These are phyloP conservation scores for Spisula solida DNA, from an alignment of 2,888 invertebrate species.

Conservation along the genomic window DNA sequence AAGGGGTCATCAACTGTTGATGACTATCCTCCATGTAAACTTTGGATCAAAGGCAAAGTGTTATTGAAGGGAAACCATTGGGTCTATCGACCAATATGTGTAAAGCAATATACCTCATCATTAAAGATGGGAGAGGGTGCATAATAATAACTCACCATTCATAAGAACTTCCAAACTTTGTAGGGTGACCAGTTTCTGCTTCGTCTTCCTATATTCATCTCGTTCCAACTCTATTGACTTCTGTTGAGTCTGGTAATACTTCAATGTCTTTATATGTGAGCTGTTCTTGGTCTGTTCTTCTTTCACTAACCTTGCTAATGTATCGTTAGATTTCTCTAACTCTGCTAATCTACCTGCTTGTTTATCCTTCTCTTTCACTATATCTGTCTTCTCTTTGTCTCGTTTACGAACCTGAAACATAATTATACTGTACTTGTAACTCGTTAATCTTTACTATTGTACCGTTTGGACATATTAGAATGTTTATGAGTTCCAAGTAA, in stretches of 20 bases:
- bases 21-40: no score
- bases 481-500: no score
- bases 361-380: conserved; percentile 60
- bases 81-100: no score
- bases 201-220: conserved; percentile 76
- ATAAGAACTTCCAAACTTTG: conserved; percentile 80
- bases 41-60: no score
- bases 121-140: not conserved
- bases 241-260: conserved; percentile 77
- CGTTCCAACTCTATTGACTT: conserved; percentile 73
- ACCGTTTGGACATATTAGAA: no score
- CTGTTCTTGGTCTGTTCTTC: conserved; percentile 73
- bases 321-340: conserved; percentile 58
- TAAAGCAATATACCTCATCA: no score
- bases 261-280: conserved; percentile 74
- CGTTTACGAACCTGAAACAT: conserved; percentile 62
- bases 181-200: conserved; percentile 77
- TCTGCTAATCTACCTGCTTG: conserved; percentile 63
- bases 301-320: conserved; percentile 63
- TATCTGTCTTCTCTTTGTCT: conserved; percentile 69
- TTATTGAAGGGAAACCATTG: no score
- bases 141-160: conserved; percentile 72
- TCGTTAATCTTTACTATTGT: no score
- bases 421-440: no score
- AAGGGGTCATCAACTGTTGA: no score